Base-by-base conservation (phyloP, 1,140 invertebrate genomes). In the Nomia melanderi region DNA sequence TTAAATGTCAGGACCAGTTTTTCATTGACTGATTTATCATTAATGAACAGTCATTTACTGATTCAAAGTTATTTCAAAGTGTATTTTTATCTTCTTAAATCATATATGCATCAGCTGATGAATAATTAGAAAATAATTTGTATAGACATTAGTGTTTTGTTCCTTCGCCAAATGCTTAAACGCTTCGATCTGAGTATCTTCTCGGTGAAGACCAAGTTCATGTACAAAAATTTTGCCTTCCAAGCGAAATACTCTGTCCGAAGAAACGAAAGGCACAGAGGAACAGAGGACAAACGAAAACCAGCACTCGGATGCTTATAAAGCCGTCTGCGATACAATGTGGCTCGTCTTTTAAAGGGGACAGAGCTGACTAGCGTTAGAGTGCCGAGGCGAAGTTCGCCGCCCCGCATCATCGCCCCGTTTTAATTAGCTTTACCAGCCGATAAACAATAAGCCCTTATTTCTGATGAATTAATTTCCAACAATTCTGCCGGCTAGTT, bases 381-480 rank as follows among this genome's bases (percentile, higher is more conserved):
- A n/a, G 17, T 20, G 20, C 20, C 56, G n/a, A 17, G 56, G 11
- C 23, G 2, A 25, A 8, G n/a, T 53, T 25, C 53, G 31, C 41
- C 29, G n/a, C n/a, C 33, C 2, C 14, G 29, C 33, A n/a, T 8
- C n/a, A 27, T 54, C 54, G 50, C 41, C 67, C 57, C 69, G 72
- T 80, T 85, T 86, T 82, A 86, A 86, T 86, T 86, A 86, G 81
- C 77, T 64, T 62, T 53, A 62, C 66, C 79, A 62, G 56, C 64
- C 57, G 74, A 74, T 85, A 85, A 84, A 86, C 84, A 84, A 85
- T 79, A 77, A 81, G 73, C 64, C 66, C 70, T 82, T 78, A 78
- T 84, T 86, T 84, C 84, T 82, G 67, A 82, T 67, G 78, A 86
- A 86, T 86, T 84, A 86, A 84, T 86, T 86, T 69, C 63, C 71